phyloP scores from a whole-genome alignment of 2,113 vertebrate genomes.

The Bufo gargarizans region DNA sequence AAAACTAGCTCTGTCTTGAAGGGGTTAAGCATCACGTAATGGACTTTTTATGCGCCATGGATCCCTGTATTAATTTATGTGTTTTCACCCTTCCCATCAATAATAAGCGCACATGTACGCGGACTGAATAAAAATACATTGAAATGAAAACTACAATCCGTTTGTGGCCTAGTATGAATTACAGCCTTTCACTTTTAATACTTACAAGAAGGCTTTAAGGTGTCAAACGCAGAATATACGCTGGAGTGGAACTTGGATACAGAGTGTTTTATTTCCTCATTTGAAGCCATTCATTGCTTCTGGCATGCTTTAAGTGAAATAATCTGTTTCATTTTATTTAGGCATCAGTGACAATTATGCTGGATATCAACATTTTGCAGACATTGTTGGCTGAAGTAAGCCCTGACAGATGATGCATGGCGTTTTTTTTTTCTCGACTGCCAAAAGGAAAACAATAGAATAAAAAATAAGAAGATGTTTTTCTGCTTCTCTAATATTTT shows the following conservation, averaged over 20 bases:
- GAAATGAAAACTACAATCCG: not conserved
- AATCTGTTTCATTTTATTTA: constrained; percentile 56
- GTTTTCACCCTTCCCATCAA: too few species aligned
- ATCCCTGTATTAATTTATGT: too few species aligned
- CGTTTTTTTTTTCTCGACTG: constrained; percentile 11
- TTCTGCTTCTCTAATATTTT: constrained; percentile 33
- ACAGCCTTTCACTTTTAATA: constrained; percentile 22
- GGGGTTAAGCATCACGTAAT: too few species aligned
- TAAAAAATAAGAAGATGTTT: constrained; percentile 35
- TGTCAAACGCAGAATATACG: constrained; percentile 43
- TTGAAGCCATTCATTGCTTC: constrained; percentile 36
- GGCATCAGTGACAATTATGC: constrained; percentile 54
- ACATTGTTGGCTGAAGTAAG: constrained; percentile 42
- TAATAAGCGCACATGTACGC: too few species aligned
- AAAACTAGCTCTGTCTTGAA: too few species aligned
- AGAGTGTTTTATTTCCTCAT: constrained; percentile 41
- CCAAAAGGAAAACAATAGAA: constrained; percentile 41
- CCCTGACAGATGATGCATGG: constrained; percentile 51
- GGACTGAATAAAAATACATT: too few species aligned
- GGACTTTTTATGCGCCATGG: too few species aligned
- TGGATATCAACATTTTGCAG: constrained; percentile 53
- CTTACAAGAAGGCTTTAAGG: constrained; percentile 31
- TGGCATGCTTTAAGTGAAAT: constrained; percentile 53
- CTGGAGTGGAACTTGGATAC: constrained; percentile 46
- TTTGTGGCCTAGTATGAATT: constrained; percentile 27